A percentile compares a stretch with the other conserved stretches of the same genome.
phyloP scores from a whole-genome alignment of 2,888 invertebrate genomes.

The Melinopterus prodromus region DNA sequence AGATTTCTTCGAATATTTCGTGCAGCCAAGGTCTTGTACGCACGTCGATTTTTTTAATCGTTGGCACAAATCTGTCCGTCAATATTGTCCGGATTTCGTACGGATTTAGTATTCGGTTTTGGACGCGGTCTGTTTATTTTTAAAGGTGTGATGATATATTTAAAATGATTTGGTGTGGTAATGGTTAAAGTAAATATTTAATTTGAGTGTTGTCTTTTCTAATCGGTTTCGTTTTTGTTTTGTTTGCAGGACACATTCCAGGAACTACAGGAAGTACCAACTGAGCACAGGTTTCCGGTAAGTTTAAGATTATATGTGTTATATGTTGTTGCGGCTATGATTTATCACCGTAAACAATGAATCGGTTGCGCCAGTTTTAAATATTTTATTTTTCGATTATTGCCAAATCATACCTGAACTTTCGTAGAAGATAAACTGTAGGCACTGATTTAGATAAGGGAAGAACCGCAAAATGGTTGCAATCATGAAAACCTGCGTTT shows the following conservation, averaged over 20 bases:
- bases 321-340: too few relatives aligned
- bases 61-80: conserved; percentile 4
- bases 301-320: conserved; percentile 41
- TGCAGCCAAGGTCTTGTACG: not conserved
- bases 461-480: too few relatives aligned
- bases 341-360: too few relatives aligned
- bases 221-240: conserved; percentile 18
- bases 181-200: not conserved
- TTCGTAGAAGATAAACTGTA: too few relatives aligned
- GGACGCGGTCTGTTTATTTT: not conserved
- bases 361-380: too few relatives aligned
- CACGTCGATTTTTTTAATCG: not conserved
- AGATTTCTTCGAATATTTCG: not conserved
- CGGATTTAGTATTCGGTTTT: not conserved
- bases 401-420: too few relatives aligned
- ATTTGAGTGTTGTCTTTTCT: not conserved
- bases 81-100: not conserved
- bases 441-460: too few relatives aligned
- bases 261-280: conserved; percentile 58
- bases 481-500: too few relatives aligned
- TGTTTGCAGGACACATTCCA: conserved; percentile 59
- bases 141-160: not conserved
- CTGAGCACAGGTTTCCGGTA: conserved; percentile 60
- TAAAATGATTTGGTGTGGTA: not conserved
- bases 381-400: too few relatives aligned